Evolutionary conservation across 2,888 invertebrate species (phyloP), one percentile per base, ranked within the genome.

Genomic region (Tethea ocularis): DNA sequence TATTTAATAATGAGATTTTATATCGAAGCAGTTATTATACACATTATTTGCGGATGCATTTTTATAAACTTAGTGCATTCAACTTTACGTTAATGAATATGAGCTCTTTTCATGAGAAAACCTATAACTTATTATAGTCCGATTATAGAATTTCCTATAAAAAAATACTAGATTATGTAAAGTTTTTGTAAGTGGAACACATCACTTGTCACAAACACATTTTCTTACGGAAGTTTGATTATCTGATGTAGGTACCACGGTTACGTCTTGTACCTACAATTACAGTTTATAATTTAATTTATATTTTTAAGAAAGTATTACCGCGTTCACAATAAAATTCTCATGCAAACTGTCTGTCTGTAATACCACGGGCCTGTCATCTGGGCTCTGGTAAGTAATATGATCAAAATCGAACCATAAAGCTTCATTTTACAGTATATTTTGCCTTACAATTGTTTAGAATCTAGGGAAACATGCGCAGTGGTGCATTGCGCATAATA

Each of bases 401-500:
- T 57, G 63, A 58, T 24, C 24, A 15, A 78, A 61, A 64, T 52
- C 63, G 26, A 38, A 63, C 73, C 66, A 68, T 76, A 67, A 29
- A 17, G 0, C 0, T 0, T 13, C 13, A 0, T 0, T 0, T 4
- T 65, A 84, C 68, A 67, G 78, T 64, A 57, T 57, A 67, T 61
- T 67, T 63, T 84, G 8, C 60, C 52, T 13, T 72, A 62, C 22
- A 51, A 17, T n/a, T 3, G 10, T 17, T 33, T 41, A 58, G 56
- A 58, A 74, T 66, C 75, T 77, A 80, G 82, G 75, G 81, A 86
- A 89, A 89, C 88, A 84, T 93, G 92, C 92, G 92, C 91, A 84
- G 75, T 91, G 85, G 80, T 88, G 86, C 86, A 88, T 82, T 89
- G 91, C 92, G 92, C 92, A 93, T 68, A 75, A 83, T 91, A 92